Base-by-base conservation (phyloP, 2,113 vertebrate species). In the Cariama cristata region DNA sequence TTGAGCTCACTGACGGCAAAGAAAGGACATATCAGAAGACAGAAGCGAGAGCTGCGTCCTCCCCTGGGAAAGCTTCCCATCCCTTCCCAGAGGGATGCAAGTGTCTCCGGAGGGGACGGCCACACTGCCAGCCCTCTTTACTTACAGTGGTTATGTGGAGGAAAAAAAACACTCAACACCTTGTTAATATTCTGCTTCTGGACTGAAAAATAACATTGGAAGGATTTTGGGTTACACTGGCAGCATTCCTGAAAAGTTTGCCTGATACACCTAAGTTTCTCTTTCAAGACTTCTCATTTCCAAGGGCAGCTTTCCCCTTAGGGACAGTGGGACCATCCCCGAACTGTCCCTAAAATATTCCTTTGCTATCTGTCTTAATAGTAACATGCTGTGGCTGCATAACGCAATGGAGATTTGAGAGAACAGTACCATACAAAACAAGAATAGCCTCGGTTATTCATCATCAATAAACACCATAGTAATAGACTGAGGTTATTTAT, bases 251-350 rank as follows among this genome's bases (percentile, higher is more conserved):
- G 18, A 38, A 14, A 68, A 53, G 38, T 33, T 9, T 73, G 24
- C 38, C 49, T 40, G 49, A 35, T 27, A 47, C 24, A 64, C 8
- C 3, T 9, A 11, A 40, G 15, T 3, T 42, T 27, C 68, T 33
- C 28, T 50, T 59, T 24, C 63, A 20, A 14, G 63, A 63, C 23
- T 68, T 27, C 68, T 76, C 17, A 63, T 27, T 63, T 47, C 82
- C 63, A 92, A 56, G 35, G 26, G 50, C 40, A 80, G 44, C 13
- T 49, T 52, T 40, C 13, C 15, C 55, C 40, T 20, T 5, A 5
- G 21, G 33, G 53, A 38, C 49, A 53, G 26, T 1, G 30, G 5
- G 18, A 22, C 10, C 1, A 0, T 3, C 13, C 58, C 26, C 19
- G 3, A 53, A 7, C 10, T 8, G 49, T 9, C 35, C 38, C 50